These are phyloP conservation scores for Pollenia griseotomentosa DNA, from an alignment of 2,888 invertebrate genomes.

Conservation along the genomic window DNA sequence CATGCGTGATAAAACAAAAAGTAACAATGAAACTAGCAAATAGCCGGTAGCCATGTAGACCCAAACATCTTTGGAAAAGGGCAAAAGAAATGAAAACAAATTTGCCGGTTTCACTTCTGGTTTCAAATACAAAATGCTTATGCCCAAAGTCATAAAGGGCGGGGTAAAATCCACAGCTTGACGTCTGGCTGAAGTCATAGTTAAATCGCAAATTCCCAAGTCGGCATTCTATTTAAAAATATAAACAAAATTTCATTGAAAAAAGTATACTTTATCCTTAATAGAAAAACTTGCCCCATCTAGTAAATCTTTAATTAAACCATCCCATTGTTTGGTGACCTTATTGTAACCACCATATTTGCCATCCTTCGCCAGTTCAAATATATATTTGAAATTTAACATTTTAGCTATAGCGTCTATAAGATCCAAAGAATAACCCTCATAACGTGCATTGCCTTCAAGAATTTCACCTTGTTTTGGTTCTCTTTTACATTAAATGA, in stretches of 20 bases:
- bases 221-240: slow-evolving; percentile 91
- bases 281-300: slow-evolving; percentile 87
- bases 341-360: slow-evolving; percentile 89
- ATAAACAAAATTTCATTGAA: not conserved
- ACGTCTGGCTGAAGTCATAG: slow-evolving; percentile 96
- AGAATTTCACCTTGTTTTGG: slow-evolving; percentile 86
- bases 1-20: slow-evolving; percentile 92
- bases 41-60: slow-evolving; percentile 95
- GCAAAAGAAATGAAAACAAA: slow-evolving; percentile 95
- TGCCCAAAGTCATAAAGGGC: slow-evolving; percentile 98
- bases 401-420: slow-evolving; percentile 91
- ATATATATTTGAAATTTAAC: slow-evolving; percentile 88
- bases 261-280: not conserved
- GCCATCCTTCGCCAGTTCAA: slow-evolving; percentile 89
- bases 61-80: slow-evolving; percentile 95
- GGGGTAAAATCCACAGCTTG: slow-evolving; percentile 96
- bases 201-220: slow-evolving; percentile 97
- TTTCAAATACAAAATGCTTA: slow-evolving; percentile 94
- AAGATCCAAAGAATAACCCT: slow-evolving; percentile 96
- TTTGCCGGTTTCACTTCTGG: slow-evolving; percentile 90
- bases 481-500: slow-evolving; percentile 75
- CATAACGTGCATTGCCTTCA: slow-evolving; percentile 91
- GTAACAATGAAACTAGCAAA: slow-evolving; percentile 92
- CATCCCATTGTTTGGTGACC: slow-evolving; percentile 91
- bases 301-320: slow-evolving; percentile 89